Conservation (phyloP, 2,797 vertebrate genomes). For the Siniperca scherzeri region DNA sequence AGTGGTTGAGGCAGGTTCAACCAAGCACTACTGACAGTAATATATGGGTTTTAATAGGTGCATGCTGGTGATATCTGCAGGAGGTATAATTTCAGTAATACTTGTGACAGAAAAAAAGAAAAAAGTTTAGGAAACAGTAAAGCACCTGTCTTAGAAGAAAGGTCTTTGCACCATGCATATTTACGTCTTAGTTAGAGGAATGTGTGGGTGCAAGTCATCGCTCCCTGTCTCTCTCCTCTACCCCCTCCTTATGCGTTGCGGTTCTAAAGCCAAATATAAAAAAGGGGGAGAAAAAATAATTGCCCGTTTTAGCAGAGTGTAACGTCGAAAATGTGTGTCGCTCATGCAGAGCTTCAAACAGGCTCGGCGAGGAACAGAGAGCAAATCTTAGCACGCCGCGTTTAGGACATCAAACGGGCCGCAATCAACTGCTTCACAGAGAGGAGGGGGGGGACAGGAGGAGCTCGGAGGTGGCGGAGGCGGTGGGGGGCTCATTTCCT, state of each 20-base stretch:
- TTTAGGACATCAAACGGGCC: constrained; percentile 88
- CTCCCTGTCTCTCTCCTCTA: constrained; percentile 71
- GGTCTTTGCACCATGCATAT: constrained; percentile 78
- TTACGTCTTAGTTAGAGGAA: constrained; percentile 80
- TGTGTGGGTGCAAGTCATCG: constrained; percentile 80
- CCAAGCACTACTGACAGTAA: constrained; percentile 81
- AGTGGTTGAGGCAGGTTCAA: constrained; percentile 78
- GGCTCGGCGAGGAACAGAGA: constrained; percentile 82
- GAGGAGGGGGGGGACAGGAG: constrained; percentile 55
- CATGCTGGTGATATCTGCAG: constrained; percentile 80
- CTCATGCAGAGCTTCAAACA: constrained; percentile 85
- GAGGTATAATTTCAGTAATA: constrained; percentile 81
- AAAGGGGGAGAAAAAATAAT: constrained; percentile 80
- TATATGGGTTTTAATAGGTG: constrained; percentile 84
- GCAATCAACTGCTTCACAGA: constrained; percentile 84
- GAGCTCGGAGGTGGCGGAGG: constrained; percentile 64
- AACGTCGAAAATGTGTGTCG: constrained; percentile 85
- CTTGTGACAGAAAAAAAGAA: constrained; percentile 71
- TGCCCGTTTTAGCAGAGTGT: constrained; percentile 86
- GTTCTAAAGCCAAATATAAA: constrained; percentile 80
- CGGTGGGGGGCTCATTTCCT: constrained; percentile 72
- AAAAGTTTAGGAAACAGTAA: constrained; percentile 80
- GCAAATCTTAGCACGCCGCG: constrained; percentile 85
- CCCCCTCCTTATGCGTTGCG: constrained; percentile 65
- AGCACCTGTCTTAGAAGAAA: constrained; percentile 79